Conservation (phyloP, 1,140 invertebrate genomes). For the Mercenaria mercenaria region DNA sequence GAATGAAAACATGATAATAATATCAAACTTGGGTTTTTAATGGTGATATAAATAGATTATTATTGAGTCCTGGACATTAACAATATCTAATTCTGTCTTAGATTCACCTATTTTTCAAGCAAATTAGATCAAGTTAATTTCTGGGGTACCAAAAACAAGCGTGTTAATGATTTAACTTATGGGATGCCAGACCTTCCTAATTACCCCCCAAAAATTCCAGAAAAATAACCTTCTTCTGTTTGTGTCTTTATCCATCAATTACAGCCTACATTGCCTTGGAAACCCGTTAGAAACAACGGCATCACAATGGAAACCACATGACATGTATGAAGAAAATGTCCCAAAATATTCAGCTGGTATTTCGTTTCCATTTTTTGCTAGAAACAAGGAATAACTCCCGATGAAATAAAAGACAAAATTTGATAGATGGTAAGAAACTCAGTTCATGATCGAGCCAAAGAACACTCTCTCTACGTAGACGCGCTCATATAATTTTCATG, state of each 20-base stretch:
- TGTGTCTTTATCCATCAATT: background rate
- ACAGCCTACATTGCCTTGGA: background rate
- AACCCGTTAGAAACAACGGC: background rate
- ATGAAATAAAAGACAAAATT: background rate
- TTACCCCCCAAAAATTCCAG: background rate
- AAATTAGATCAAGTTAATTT: too few relatives aligned
- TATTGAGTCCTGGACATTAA: too few relatives aligned
- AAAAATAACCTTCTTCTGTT: background rate
- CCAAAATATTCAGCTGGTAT: background rate
- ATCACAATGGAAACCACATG: constrained; percentile 6
- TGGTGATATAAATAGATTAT: too few relatives aligned
- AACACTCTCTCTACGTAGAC: too few relatives aligned
- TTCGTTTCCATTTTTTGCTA: background rate
- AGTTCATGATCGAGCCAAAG: background rate
- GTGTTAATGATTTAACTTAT: constrained; percentile 1
- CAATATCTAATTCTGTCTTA: too few relatives aligned
- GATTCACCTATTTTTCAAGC: too few relatives aligned
- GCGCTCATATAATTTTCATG: too few relatives aligned
- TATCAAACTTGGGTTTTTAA: too few relatives aligned
- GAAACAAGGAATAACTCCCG: background rate
- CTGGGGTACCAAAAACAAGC: too few relatives aligned
- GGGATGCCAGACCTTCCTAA: background rate
- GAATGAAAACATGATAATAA: too few relatives aligned
- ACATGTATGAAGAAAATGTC: background rate
- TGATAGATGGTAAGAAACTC: too few relatives aligned